phyloP scores from a whole-genome alignment of 2,888 invertebrate species.

The Bombylius major region DNA sequence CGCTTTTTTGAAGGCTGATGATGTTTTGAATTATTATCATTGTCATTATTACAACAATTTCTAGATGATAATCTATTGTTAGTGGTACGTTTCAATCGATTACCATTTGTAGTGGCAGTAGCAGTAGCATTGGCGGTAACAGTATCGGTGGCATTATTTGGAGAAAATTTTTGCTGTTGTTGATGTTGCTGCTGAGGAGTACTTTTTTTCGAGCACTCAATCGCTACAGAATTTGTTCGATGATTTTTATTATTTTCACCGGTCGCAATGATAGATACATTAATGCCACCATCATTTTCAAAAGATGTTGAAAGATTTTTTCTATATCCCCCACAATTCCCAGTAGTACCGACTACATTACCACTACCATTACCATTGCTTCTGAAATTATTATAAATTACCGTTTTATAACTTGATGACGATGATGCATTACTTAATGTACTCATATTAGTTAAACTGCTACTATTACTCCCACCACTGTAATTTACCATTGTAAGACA shows the following conservation, averaged over 20 bases:
- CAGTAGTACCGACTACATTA: background rate
- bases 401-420: background rate
- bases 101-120: background rate
- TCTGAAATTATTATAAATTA: background rate
- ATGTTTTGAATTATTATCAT: background rate
- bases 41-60: background rate
- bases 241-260: too few relatives aligned
- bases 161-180: too few relatives aligned
- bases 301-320: conserved; percentile 32
- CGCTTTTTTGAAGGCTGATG: background rate
- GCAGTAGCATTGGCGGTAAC: too few relatives aligned
- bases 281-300: conserved; percentile 12
- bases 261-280: too few relatives aligned
- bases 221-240: too few relatives aligned
- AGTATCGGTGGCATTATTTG: too few relatives aligned
- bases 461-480: conserved; percentile 19
- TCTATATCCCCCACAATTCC: conserved; percentile 22
- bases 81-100: background rate
- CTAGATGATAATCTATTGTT: background rate
- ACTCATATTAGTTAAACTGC: conserved; percentile 19
- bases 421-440: conserved; percentile 9
- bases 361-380: conserved; percentile 12
- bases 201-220: too few relatives aligned
- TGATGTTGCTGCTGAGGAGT: too few relatives aligned
- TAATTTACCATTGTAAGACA: conserved; percentile 9